Percentiles rank a stretch among this genome's conserved stretches.
phyloP scores from a whole-genome alignment of 1,140 invertebrate species.

The Drosophila trapezifrons region DNA sequence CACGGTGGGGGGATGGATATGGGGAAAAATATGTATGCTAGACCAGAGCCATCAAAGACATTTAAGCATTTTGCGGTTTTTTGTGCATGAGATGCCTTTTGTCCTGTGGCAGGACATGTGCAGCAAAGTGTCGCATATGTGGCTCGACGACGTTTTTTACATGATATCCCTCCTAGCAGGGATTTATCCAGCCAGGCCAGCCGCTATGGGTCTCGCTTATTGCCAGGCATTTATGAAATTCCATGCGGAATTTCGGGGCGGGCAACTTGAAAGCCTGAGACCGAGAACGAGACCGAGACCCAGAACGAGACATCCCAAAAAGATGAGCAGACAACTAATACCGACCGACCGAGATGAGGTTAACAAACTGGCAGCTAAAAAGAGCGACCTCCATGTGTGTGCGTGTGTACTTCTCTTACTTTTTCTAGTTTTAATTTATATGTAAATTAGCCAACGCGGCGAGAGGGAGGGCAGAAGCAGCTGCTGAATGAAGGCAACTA shows the following conservation, averaged over 20 bases:
- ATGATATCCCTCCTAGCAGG: conserved; percentile 31
- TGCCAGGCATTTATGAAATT: conserved; percentile 76
- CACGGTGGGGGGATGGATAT: too few relatives aligned
- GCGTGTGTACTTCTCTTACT: conserved; percentile 25
- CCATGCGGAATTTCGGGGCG: conserved; percentile 63
- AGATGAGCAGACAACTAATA: conserved; percentile 14
- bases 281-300: conserved; percentile 19
- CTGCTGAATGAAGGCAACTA: conserved; percentile 44
- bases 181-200: conserved; percentile 51
- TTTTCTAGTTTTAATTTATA: conserved; percentile 80
- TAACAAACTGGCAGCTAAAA: conserved; percentile 53
- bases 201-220: conserved; percentile 48
- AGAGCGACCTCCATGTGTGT: conserved; percentile 29
- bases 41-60: conserved; percentile 73
- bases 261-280: conserved; percentile 56
- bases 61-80: conserved; percentile 79
- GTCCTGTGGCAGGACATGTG: conserved; percentile 70
- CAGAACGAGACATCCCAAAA: conserved; percentile 28
- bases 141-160: conserved; percentile 40
- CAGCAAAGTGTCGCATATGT: conserved; percentile 66
- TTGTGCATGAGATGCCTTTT: conserved; percentile 50
- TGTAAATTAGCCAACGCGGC: conserved; percentile 67
- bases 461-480: conserved; percentile 22
- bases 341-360: conserved; percentile 51
- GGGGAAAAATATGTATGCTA: conserved; percentile 9